phyloP scores from a whole-genome alignment of 2,113 vertebrate genomes.

The Paralichthys olivaceus region DNA sequence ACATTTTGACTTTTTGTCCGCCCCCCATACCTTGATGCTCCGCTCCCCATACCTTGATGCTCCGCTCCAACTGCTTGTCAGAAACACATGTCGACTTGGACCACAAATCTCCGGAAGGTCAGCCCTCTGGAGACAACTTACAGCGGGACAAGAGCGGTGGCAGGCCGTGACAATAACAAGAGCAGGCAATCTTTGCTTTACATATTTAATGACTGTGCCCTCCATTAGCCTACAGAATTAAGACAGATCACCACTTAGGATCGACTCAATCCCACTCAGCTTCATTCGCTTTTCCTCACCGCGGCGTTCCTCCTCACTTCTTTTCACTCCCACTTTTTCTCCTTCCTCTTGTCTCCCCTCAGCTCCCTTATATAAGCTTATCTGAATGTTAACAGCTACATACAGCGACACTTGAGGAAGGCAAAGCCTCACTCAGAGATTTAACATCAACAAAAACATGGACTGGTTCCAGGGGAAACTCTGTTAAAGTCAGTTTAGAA shows the following conservation, averaged over 20 bases:
- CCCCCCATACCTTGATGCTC: neutral
- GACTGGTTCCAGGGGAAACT: conserved; percentile 33
- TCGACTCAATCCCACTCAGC: conserved; percentile 29
- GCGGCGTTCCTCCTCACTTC: conserved; percentile 4
- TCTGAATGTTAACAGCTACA: conserved; percentile 43
- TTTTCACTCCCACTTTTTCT: conserved; percentile 2
- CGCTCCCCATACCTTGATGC: neutral
- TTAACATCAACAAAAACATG: conserved; percentile 31
- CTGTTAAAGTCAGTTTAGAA: conserved; percentile 59
- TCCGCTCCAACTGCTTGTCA: conserved; percentile 25
- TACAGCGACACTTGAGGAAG: conserved; percentile 17
- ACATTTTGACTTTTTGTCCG: conserved; percentile 11
- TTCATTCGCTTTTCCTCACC: conserved; percentile 21
- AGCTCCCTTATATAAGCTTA: conserved; percentile 38
- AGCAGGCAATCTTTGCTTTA: conserved; percentile 70
- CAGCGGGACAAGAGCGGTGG: conserved; percentile 2
- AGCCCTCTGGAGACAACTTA: conserved; percentile 45
- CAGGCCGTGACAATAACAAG: conserved; percentile 66
- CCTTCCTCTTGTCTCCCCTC: conserved; percentile 5
- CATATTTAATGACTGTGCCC: conserved; percentile 78
- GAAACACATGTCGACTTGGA: conserved; percentile 28
- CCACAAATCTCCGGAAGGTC: conserved; percentile 66
- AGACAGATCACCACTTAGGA: conserved; percentile 77
- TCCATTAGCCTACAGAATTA: conserved; percentile 78
- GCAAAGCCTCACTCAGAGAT: conserved; percentile 47